Evolutionary conservation across 1,140 invertebrate genomes (phyloP).

Genomic region (Drosophila funebris): DNA sequence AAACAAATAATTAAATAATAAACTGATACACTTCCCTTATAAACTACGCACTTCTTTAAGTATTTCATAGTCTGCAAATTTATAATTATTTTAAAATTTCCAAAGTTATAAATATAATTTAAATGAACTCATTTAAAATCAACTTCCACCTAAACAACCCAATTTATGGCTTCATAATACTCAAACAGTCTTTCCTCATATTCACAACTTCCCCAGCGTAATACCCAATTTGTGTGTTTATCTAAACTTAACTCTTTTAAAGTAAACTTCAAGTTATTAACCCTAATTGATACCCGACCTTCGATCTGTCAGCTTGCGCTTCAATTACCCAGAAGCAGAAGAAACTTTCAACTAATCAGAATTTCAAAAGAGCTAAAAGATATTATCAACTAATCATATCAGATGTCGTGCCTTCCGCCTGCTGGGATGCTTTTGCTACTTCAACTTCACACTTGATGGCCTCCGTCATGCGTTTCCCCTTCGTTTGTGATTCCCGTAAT

Average conservation of each 20-base stretch:
- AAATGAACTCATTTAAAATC: no score
- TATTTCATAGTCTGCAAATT: no score
- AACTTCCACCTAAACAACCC: no score
- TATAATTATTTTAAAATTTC: no score
- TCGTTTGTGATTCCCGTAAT: neutral
- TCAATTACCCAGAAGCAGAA: neutral
- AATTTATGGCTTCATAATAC: neutral
- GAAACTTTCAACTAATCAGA: constrained; percentile 5
- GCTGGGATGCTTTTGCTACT: neutral
- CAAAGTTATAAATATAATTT: no score
- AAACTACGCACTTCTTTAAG: no score
- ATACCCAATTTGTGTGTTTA: neutral
- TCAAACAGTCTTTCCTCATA: neutral
- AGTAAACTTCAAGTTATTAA: neutral
- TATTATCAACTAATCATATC: constrained; percentile 22
- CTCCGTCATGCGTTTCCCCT: neutral
- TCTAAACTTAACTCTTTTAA: neutral
- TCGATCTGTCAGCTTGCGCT: neutral
- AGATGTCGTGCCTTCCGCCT: neutral
- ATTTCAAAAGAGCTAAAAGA: constrained; percentile 9
- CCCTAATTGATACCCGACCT: neutral
- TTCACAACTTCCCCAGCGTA: neutral
- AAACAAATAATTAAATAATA: no score
- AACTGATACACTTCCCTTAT: no score
- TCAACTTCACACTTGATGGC: neutral